phyloP scores from a whole-genome alignment of 2,797 vertebrate species.

The Smutsia gigantea region DNA sequence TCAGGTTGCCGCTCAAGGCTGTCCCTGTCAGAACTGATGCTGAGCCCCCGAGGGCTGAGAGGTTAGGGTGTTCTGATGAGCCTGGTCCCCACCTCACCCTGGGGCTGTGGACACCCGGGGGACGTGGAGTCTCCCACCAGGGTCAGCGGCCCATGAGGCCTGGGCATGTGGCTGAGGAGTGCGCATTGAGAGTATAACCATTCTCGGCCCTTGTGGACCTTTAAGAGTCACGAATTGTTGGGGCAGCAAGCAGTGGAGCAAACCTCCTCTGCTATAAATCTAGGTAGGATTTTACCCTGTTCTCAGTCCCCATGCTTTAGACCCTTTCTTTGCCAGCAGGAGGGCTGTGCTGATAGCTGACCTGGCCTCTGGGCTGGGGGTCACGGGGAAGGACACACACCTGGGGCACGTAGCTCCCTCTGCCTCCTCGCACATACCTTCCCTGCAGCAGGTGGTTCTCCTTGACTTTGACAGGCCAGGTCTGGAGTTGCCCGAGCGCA shows the following conservation, averaged over 20 bases:
- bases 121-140: background rate
- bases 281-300: fast-evolving
- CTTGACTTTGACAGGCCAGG: background rate
- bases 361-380: background rate
- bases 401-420: fast-evolving
- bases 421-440: background rate
- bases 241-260: background rate
- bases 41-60: background rate
- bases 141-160: fast-evolving
- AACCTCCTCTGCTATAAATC: no score
- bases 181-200: background rate
- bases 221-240: fast-evolving
- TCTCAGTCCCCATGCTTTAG: background rate
- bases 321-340: background rate
- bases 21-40: no score
- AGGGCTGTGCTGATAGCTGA: background rate
- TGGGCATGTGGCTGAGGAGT: fast-evolving
- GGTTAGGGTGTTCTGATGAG: background rate
- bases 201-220: background rate
- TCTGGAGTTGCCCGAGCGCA: background rate
- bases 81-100: background rate
- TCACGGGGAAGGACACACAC: fast-evolving
- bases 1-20: fast-evolving
- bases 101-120: no score
- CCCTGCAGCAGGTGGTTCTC: background rate